Base-by-base conservation (phyloP, 1,140 invertebrate species). In the Halesus radiatus region DNA sequence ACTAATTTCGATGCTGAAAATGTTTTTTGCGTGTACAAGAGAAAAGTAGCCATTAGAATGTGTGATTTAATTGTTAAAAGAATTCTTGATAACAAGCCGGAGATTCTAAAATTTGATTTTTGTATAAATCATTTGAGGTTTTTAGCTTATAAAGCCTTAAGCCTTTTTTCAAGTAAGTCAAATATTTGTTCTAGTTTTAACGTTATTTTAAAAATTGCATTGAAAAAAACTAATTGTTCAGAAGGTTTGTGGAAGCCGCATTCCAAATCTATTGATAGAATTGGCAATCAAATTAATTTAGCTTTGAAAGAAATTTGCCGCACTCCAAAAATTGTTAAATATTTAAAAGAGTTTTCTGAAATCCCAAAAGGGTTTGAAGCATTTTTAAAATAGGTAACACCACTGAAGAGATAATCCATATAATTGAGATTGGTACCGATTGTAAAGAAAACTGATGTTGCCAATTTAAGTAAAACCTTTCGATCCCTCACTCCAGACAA, bases 51-150 rank as follows among this genome's bases (percentile, higher is more conserved):
- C 15, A 87, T 89, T 0, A 87, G 86, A 85, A 83, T 90, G 52
- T 85, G 86, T 80, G 88, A 88, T 84, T 79, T 84, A 60, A 88
- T 90, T 13, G 80, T 88, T 68, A 85, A 86, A 32, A 85, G 84
- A 45, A 84, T 89, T 20, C 83, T 81, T 13, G 85, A 74, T 45
- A 86, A 85, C 82, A 87, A 85, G 79, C 85, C 86, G 3, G 70
- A 76, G 8, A 82, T 86, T 81, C 64, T 84, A 70, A 45, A 80
- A 8, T 89, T 90, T 86, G 54, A 86, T 29, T 88, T 87, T 84
- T 90, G 89, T 81, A 87, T 89, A 76, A 90, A 90, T 86, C 89
- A 90, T 85, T 87, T 90, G 76, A 80, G 86, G 70, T 89, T 88
- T 85, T 78, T 89, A 45, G 87, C 89, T 32, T 89, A 85, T 83